Evolutionary conservation across 2,113 vertebrate genomes (phyloP).

Genomic region (Crotalus tigris): DNA sequence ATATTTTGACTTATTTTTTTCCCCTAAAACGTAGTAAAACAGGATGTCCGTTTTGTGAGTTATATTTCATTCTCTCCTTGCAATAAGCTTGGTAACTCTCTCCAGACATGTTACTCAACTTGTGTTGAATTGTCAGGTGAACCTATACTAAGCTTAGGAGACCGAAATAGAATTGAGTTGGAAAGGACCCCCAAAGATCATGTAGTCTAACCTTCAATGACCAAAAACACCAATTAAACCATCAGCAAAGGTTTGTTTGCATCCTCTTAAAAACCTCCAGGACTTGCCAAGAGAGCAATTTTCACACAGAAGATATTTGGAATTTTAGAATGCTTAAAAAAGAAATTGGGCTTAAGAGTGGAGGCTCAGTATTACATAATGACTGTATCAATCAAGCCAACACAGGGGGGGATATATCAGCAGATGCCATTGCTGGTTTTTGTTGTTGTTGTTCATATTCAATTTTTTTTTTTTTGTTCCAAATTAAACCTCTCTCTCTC

Average conservation of each 20-base stretch:
- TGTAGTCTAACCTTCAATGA: not conserved
- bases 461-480: not conserved
- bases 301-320: not conserved
- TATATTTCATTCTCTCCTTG: not conserved
- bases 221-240: not conserved
- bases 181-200: not conserved
- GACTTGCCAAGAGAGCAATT: not conserved
- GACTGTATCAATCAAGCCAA: not conserved
- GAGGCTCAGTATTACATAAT: not conserved
- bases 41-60: not conserved
- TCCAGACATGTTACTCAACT: not conserved
- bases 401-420: not conserved
- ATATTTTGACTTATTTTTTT: slow-evolving; percentile 21
- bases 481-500: not conserved
- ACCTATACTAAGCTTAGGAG: not conserved
- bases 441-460: not conserved
- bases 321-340: not conserved
- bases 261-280: not conserved
- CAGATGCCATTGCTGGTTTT: not conserved
- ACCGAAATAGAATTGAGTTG: not conserved
- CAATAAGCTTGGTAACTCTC: not conserved
- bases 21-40: slow-evolving; percentile 13
- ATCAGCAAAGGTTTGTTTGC: not conserved
- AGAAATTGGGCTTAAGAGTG: not conserved
- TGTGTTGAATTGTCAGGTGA: not conserved